A percentile compares a stretch with the other conserved stretches of the same genome.
These are phyloP conservation scores for Megalopta genalis DNA, from an alignment of 1,140 invertebrate species.

Conservation along the genomic window DNA sequence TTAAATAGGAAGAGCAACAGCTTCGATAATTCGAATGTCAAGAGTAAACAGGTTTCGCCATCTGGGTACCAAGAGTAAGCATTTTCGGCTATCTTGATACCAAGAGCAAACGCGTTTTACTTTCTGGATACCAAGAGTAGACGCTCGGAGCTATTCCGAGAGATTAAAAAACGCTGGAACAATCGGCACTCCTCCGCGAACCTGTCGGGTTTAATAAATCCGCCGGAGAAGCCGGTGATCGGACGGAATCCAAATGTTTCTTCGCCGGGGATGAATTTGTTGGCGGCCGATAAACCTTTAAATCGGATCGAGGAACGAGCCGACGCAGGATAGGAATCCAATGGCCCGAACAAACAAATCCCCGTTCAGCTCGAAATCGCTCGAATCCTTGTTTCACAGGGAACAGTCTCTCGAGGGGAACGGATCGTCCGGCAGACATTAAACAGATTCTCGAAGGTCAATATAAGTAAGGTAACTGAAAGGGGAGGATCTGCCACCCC, in stretches of 20 bases:
- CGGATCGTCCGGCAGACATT: slow-evolving; percentile 58
- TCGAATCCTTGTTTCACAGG: slow-evolving; percentile 13
- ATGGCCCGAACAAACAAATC: slow-evolving; percentile 21
- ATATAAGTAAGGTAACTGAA: slow-evolving; percentile 60
- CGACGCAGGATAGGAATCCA: not conserved
- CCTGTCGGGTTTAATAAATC: not conserved
- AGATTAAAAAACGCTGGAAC: no score
- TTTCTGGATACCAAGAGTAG: no score
- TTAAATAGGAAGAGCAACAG: no score
- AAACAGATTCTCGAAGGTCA: slow-evolving; percentile 73
- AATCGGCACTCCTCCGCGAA: not conserved
- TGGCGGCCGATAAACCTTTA: not conserved
- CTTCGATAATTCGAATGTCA: no score
- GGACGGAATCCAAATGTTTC: not conserved
- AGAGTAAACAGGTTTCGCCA: no score
- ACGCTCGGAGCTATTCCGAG: no score
- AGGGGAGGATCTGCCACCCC: not conserved
- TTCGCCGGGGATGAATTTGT: not conserved
- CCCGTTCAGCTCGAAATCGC: slow-evolving; percentile 1
- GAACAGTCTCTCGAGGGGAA: slow-evolving; percentile 2
- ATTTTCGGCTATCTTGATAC: no score
- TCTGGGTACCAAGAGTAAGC: no score
- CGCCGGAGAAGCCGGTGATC: not conserved
- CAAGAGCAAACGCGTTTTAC: no score
- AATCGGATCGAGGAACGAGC: not conserved